A percentile compares a stretch with the other conserved stretches of the same genome.
Conservation (phyloP, 2,113 vertebrate genomes). For the Gopherus evgoodei region DNA sequence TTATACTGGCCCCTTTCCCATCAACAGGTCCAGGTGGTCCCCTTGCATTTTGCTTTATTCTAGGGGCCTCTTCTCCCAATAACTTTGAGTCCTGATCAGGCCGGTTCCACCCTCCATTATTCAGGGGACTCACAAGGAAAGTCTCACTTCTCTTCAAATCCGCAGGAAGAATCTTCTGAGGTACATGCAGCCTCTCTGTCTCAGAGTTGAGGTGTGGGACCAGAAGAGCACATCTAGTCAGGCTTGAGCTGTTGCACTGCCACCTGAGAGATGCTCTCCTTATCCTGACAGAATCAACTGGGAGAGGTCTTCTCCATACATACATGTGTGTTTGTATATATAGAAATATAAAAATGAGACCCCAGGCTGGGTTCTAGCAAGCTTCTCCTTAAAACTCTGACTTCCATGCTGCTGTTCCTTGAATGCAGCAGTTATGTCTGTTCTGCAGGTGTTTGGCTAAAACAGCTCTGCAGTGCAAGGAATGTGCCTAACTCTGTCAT, state of each 20-base stretch:
- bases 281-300: background rate
- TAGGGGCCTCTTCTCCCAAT: background rate
- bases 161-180: background rate
- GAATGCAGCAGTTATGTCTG: conserved; percentile 19
- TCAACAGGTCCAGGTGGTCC: background rate
- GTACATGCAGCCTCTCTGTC: background rate
- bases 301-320: background rate
- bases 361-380: background rate
- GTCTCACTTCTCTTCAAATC: background rate
- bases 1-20: background rate
- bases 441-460: conserved; percentile 47
- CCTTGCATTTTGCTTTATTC: background rate
- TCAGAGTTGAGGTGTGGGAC: background rate
- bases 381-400: conserved; percentile 2
- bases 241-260: background rate
- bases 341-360: conserved; percentile 1
- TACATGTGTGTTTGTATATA: background rate
- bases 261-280: background rate
- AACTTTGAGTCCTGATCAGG: background rate
- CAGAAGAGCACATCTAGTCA: background rate
- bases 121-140: background rate
- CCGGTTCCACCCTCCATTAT: background rate
- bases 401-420: conserved; percentile 22
- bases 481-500: background rate
- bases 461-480: conserved; percentile 10